These are phyloP conservation scores for Synanthedon andrenaeformis DNA, from an alignment of 2,888 invertebrate species.

Conservation along the genomic window DNA sequence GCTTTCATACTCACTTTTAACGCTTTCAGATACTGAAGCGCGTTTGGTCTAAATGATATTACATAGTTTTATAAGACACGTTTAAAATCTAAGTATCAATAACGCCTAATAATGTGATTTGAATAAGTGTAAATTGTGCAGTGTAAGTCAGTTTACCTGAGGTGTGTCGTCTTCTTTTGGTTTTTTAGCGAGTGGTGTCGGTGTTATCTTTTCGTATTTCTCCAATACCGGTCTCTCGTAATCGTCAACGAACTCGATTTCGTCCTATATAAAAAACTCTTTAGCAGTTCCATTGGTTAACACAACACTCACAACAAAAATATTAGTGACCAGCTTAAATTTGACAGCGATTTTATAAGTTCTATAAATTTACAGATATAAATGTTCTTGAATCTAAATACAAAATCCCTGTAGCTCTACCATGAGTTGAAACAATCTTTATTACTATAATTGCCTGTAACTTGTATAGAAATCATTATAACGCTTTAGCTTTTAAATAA, in stretches of 20 bases:
- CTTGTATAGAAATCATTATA: too few relatives aligned
- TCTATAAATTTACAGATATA: background rate
- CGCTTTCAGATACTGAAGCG: constrained; percentile 51
- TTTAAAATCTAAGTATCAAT: background rate
- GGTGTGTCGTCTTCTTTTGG: constrained; percentile 55
- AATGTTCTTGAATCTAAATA: too few relatives aligned
- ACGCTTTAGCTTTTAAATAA: too few relatives aligned
- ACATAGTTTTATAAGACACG: background rate
- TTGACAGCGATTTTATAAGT: background rate
- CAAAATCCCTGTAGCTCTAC: too few relatives aligned
- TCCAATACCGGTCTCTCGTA: constrained; percentile 83
- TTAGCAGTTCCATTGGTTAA: constrained; percentile 47
- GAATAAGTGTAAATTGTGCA: constrained; percentile 11
- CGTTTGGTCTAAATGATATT: constrained; percentile 43
- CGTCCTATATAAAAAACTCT: constrained; percentile 53
- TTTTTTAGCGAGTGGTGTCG: constrained; percentile 66
- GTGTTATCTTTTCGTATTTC: constrained; percentile 75
- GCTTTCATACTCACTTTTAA: constrained; percentile 54
- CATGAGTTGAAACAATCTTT: too few relatives aligned
- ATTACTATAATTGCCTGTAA: too few relatives aligned
- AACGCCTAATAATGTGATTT: background rate
- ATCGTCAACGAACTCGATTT: constrained; percentile 73
- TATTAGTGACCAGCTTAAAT: constrained; percentile 25
- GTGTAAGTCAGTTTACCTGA: constrained; percentile 50
- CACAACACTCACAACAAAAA: constrained; percentile 28